Evolutionary conservation across 1,140 invertebrate genomes (phyloP).

Genomic region (Apis dorsata): DNA sequence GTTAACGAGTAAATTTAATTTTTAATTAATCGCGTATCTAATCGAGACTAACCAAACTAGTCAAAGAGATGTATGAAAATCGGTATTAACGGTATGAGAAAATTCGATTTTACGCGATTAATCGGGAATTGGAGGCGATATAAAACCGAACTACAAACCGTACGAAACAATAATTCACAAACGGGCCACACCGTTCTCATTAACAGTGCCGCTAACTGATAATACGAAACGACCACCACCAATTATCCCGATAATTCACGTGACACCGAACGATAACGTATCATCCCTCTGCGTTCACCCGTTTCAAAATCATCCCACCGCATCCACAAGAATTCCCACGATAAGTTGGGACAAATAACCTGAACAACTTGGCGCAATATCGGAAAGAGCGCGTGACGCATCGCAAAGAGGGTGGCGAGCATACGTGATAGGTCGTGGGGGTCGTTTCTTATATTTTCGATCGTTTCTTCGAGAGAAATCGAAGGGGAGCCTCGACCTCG

Average conservation of each 20-base stretch:
- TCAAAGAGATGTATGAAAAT: neutral
- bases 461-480: constrained; percentile 12
- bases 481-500: constrained; percentile 3
- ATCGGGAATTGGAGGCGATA: neutral
- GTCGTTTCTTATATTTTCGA: constrained; percentile 31
- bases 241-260: constrained; percentile 18
- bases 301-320: neutral
- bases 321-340: constrained; percentile 46
- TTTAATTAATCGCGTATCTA: too few relatives aligned
- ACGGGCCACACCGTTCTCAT: constrained; percentile 17
- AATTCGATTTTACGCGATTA: neutral
- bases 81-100: too few relatives aligned
- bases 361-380: constrained; percentile 75
- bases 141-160: neutral
- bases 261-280: constrained; percentile 23
- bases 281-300: neutral
- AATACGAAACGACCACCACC: neutral
- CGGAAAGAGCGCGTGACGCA: constrained; percentile 58
- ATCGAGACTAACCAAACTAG: too few relatives aligned
- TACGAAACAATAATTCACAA: constrained; percentile 16
- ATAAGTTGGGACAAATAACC: constrained; percentile 73
- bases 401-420: constrained; percentile 46
- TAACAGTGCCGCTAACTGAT: constrained; percentile 26
- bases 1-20: too few relatives aligned
- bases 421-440: constrained; percentile 69